Base-by-base conservation (phyloP, 1,140 invertebrate species). In the Helicoverpa zea region DNA sequence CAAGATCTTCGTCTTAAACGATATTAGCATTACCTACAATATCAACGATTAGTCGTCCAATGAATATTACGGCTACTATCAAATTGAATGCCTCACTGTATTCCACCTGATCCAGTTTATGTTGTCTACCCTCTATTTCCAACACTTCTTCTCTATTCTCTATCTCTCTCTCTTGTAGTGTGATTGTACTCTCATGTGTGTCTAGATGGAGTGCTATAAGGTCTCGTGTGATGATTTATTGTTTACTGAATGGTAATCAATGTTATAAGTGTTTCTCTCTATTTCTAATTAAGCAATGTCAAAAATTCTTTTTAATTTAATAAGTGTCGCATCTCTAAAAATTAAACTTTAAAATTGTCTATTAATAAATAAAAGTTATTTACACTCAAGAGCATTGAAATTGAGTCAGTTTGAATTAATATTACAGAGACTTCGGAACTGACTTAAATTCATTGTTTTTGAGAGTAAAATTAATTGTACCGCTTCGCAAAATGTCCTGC, bases 211-310 rank as follows among this genome's bases (percentile, higher is more conserved):
- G 43, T 64, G 13, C 23, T 76, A 54, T 1, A 43, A 13, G 59
- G 51, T 66, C 16, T 68, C 18, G 43, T 52, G 49, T 68, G 2
- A 61, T 61, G 58, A 30, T 61, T 43, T 7, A 35, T 63, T 58
- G 59, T 63, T 63, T 72, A 72, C 49, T 54, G 68, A 72, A 72
- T 72, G 68, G 68, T 72, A 72, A 72, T 72, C 3, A 47, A 72
- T 72, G 68, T 72, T n/a, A 16, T 72, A 18, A 12, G 18, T 51
- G 35, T 72, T 52, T 11, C 30, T 63, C 56, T 58, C 12, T 63
- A 63, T 29, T 63, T 12, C 4, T 63, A 13, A 35, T 30, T 23
- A 63, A 63, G 14, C 29, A 63, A 23, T 29, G 16, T 11, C 14
- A 18, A 18, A 18, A 16, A 10, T n/a, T 58, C 7, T 16, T 58